Evolutionary conservation across 1,140 invertebrate species (phyloP), one percentile per base, ranked within the genome.

Genomic region (Cheumatopsyche charites): DNA sequence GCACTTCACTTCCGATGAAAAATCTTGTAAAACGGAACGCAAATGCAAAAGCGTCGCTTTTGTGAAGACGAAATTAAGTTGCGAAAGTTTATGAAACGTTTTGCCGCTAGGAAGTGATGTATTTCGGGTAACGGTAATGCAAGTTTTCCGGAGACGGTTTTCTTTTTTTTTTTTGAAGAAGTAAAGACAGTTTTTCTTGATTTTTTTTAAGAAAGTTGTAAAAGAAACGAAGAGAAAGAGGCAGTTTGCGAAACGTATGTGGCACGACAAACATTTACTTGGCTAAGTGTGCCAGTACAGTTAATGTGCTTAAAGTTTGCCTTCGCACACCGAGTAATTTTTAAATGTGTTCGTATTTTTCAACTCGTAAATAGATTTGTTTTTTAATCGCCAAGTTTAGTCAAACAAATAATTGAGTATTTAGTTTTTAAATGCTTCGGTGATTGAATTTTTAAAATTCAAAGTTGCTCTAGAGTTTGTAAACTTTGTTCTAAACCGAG

Each of bases 281-380:
- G 29, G 29, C 29, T 36, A 36, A 36, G 29, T 36, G 29, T 36
- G 9, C 29, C 3, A 36, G 29, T 17, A 7, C 0, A 2, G 47
- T 19, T 52, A 52, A 52, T 52, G 19, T 52, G 47, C 47, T 52
- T 17, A 52, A 52, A 52, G 45, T 52, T 52, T 52, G 15, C 2
- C 47, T 36, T 36, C 29, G 29, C 9, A 36, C 9, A 9, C 29
- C 9, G 29, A 36, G 9, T 36, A 36, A 36, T 36, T 36, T 36
- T 36, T 36, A 36, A 36, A 3, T 36, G 9, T 36, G 9, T 36
- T 36, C 29, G 29, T 36, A 36, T 36, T 36, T 4, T 36, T 36
- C 9, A n/a, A n/a, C n/a, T n/a, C n/a, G n/a, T n/a, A n/a, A n/a
- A n/a, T n/a, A n/a, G n/a, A n/a, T n/a, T n/a, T n/a, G n/a, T n/a